Conservation (phyloP, 2,797 vertebrate species). For the Sebastes taczanowskii region DNA sequence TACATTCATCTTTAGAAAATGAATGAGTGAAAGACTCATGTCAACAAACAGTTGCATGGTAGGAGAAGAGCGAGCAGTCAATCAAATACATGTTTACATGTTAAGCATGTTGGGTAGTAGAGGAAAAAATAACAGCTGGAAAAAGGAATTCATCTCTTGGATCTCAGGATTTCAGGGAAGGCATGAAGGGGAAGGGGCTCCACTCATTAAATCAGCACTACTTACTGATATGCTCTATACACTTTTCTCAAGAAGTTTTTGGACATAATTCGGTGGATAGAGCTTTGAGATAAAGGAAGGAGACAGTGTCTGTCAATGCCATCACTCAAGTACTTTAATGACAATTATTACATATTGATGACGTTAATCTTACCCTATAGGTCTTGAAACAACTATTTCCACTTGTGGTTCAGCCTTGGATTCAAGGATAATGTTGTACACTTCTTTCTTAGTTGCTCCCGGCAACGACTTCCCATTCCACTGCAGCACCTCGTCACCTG, state of each 20-base stretch:
- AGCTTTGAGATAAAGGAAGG: conserved; percentile 81
- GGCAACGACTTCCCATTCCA: conserved; percentile 98
- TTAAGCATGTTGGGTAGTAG: conserved; percentile 14
- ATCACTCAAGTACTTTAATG: not conserved
- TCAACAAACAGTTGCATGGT: not conserved
- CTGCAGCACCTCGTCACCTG: conserved; percentile 97
- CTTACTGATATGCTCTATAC: conserved; percentile 92
- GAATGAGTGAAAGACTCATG: conserved; percentile 13
- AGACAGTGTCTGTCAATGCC: conserved; percentile 63
- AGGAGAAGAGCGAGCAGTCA: conserved; percentile 24
- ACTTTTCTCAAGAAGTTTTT: conserved; percentile 92
- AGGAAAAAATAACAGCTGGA: conserved; percentile 21
- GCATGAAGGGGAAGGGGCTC: conserved; percentile 40
- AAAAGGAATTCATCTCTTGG: conserved; percentile 1
- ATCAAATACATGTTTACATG: not conserved
- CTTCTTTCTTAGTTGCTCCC: conserved; percentile 98
- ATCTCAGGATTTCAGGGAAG: conserved; percentile 46
- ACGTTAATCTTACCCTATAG: conserved; percentile 90
- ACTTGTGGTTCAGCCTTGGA: conserved; percentile 99
- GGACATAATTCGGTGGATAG: conserved; percentile 86
- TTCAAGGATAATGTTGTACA: conserved; percentile 99
- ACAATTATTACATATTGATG: not conserved
- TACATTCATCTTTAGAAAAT: conserved; percentile 42
- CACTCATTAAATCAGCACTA: conserved; percentile 60
- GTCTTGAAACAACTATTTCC: conserved; percentile 98